phyloP scores from a whole-genome alignment of 1,140 invertebrate genomes.

The Drosophila neocordata region DNA sequence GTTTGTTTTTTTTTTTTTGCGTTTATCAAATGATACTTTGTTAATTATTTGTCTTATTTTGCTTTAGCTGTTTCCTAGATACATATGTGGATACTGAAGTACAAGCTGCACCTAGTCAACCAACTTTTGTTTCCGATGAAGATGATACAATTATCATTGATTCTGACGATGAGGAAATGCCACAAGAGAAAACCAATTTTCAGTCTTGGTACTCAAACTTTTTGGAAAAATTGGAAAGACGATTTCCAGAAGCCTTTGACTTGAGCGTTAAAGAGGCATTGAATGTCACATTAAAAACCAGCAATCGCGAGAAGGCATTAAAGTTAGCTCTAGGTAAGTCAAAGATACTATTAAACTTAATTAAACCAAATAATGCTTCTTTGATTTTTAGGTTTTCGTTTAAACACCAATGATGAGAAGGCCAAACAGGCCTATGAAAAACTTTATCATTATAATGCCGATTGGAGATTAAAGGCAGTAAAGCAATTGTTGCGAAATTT shows the following conservation, averaged over 20 bases:
- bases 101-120: not conserved
- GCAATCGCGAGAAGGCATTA: constrained; percentile 60
- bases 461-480: constrained; percentile 86
- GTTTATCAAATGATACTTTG: not conserved
- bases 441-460: constrained; percentile 86
- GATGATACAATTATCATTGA: constrained; percentile 83
- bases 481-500: constrained; percentile 84
- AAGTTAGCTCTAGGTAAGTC: constrained; percentile 73
- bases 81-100: constrained; percentile 39
- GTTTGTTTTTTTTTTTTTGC: constrained; percentile 59
- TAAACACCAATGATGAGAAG: constrained; percentile 84
- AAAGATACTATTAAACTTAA: not conserved
- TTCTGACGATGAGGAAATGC: constrained; percentile 65
- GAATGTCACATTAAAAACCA: constrained; percentile 32
- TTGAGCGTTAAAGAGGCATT: constrained; percentile 84
- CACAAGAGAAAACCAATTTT: constrained; percentile 46
- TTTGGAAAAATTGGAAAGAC: constrained; percentile 85
- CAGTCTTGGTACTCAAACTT: constrained; percentile 84
- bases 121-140: not conserved
- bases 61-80: constrained; percentile 83
- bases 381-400: constrained; percentile 83
- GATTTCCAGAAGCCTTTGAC: constrained; percentile 88
- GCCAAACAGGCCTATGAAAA: constrained; percentile 86
- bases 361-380: not conserved
- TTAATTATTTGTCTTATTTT: constrained; percentile 38